These are phyloP conservation scores for Anguilla megastoma DNA, from an alignment of 2,797 vertebrate genomes.

Conservation along the genomic window DNA sequence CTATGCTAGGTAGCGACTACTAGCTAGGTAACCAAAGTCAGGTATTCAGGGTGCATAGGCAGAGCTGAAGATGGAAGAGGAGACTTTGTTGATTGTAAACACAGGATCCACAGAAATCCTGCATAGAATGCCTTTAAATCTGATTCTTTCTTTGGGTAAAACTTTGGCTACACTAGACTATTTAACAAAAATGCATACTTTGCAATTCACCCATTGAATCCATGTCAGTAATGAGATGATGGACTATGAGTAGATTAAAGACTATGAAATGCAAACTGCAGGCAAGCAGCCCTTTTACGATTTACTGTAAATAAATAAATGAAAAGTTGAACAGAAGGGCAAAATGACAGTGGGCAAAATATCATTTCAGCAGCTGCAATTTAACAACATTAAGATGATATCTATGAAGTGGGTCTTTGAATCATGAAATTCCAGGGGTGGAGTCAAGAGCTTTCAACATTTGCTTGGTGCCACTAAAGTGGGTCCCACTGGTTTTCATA, in stretches of 20 bases:
- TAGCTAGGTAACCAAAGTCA: too few species aligned
- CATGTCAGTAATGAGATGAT: neutral
- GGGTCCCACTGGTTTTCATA: neutral
- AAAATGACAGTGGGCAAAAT: constrained; percentile 10
- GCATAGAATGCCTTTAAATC: too few species aligned
- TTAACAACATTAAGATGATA: constrained; percentile 40
- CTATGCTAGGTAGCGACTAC: too few species aligned
- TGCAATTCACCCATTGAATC: constrained; percentile 17
- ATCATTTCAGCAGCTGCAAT: constrained; percentile 35
- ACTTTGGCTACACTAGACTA: neutral
- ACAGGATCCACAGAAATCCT: too few species aligned
- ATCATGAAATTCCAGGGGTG: constrained; percentile 26
- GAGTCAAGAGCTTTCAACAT: constrained; percentile 35
- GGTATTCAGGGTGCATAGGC: too few species aligned
- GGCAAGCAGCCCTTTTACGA: neutral
- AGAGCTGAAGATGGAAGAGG: too few species aligned
- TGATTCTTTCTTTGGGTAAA: neutral
- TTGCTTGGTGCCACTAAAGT: constrained; percentile 1
- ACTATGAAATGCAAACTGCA: neutral
- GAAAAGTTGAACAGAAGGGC: neutral
- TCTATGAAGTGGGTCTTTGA: constrained; percentile 27
- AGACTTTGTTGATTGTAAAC: too few species aligned
- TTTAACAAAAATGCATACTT: neutral
- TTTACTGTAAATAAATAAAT: neutral
- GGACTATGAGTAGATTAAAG: neutral